Percentiles rank a stretch among this genome's conserved stretches.
phyloP scores from a whole-genome alignment of 2,888 invertebrate genomes.

The Hemicrepidius hirtus region DNA sequence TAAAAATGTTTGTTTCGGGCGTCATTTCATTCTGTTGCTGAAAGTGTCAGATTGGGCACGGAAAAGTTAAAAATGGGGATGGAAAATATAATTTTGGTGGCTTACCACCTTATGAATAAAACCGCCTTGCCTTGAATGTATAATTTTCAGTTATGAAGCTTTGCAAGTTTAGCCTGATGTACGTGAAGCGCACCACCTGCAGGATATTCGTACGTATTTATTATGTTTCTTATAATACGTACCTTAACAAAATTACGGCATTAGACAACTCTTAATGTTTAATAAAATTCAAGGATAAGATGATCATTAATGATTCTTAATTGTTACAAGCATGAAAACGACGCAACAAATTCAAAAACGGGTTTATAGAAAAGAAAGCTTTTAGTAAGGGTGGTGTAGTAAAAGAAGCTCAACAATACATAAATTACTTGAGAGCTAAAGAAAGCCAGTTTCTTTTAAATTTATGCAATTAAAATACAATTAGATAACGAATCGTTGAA shows the following conservation, averaged over 20 bases:
- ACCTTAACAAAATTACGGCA: no score
- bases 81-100: conserved; percentile 58
- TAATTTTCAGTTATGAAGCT: conserved; percentile 63
- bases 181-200: conserved; percentile 31
- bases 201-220: conserved; percentile 17
- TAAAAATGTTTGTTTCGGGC: conserved; percentile 12
- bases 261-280: no score
- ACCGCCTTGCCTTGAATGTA: conserved; percentile 63
- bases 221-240: conserved; percentile 6
- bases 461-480: conserved; percentile 25
- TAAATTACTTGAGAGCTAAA: conserved; percentile 9
- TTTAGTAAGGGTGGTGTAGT: conserved; percentile 2
- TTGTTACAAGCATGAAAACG: no score
- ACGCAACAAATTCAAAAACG: neutral
- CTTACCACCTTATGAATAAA: conserved; percentile 64
- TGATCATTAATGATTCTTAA: no score
- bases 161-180: conserved; percentile 36
- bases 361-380: neutral
- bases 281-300: neutral
- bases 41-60: conserved; percentile 34
- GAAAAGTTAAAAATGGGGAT: conserved; percentile 38
- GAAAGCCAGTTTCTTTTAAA: conserved; percentile 6
- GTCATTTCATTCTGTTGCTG: conserved; percentile 13
- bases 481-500: conserved; percentile 13
- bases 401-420: conserved; percentile 12